Evolutionary conservation across 2,888 invertebrate species (phyloP), one percentile per base, ranked within the genome.

Genomic region (Palloptera scutellata): DNA sequence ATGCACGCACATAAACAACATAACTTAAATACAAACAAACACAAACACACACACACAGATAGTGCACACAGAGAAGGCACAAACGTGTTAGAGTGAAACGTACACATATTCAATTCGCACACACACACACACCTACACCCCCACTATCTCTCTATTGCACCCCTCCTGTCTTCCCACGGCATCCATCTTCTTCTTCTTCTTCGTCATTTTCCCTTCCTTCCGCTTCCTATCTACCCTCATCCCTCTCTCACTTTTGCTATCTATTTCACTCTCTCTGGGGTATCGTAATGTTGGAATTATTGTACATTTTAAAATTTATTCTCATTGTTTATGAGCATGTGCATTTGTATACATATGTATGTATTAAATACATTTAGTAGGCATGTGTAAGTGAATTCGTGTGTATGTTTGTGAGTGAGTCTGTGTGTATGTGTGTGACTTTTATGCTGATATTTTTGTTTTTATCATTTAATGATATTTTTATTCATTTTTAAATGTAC

Each of bases 291-390:
- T 72, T 70, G 62, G 74, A 78, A 76, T 77, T 75, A 78, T 75
- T 75, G 69, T 73, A 72, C 73, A 75, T 72, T 73, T 71, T 73
- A 66, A 70, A 77, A 78, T 77, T 74, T 78, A 79, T 79, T 73
- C 72, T 70, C 72, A 61, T 76, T 66, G 64, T 72, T 77, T 77
- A 77, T 77, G 75, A 72, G 73, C 58, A 62, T 68, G 64, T 55
- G 45, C 15, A 52, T 41, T 17, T n/a, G 19, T 48, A 52, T 53
- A 54, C 58, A 64, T n/a, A n/a, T n/a, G n/a, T n/a, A n/a, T 57
- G 19, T 64, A 58, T 55, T 20, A 53, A 41, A 42, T 58, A 58
- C 40, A 53, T 53, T 60, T 41, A 60, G 42, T 54, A 66, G 61
- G 42, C 72, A 73, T 69, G 61, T 61, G 63, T 55, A 40, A 12